phyloP scores from a whole-genome alignment of 2,113 vertebrate genomes.

The Microcebus jonahi region DNA sequence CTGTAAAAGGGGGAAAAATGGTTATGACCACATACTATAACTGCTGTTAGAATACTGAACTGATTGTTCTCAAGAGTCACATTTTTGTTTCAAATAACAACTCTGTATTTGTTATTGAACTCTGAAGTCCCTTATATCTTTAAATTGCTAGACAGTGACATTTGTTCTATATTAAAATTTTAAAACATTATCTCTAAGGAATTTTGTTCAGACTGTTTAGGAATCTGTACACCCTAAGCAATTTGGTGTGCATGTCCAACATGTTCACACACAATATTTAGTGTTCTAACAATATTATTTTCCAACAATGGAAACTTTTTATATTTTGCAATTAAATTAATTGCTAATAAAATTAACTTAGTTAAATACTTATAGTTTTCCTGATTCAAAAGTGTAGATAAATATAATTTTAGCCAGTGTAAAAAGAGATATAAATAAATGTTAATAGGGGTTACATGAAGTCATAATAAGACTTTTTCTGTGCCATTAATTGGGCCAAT shows the following conservation, averaged over 20 bases:
- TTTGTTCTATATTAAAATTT: conserved; percentile 94
- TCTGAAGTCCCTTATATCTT: conserved; percentile 92
- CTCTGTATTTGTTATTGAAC: conserved; percentile 89
- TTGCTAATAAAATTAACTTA: conserved; percentile 69
- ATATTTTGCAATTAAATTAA: conserved; percentile 81
- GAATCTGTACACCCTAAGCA: conserved; percentile 89
- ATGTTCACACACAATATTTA: conserved; percentile 85
- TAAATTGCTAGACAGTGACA: conserved; percentile 89
- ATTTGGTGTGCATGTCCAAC: conserved; percentile 88
- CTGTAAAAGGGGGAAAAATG: conserved; percentile 86
- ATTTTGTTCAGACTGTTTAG: conserved; percentile 92
- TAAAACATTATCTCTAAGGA: conserved; percentile 89
- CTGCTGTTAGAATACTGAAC: conserved; percentile 86
- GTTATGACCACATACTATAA: conserved; percentile 86
- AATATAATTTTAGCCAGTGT: conserved; percentile 34
- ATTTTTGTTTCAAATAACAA: conserved; percentile 91
- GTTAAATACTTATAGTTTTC: conserved; percentile 44
- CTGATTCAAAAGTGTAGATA: conserved; percentile 7
- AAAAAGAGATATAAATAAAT: background rate
- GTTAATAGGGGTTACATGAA: conserved; percentile 36
- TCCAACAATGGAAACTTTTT: conserved; percentile 87
- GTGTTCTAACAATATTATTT: conserved; percentile 86
- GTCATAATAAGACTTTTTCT: conserved; percentile 9
- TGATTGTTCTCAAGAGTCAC: conserved; percentile 88
- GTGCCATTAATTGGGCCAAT: background rate